Conservation (phyloP, 2,113 vertebrate genomes). For the Podocnemis expansa region DNA sequence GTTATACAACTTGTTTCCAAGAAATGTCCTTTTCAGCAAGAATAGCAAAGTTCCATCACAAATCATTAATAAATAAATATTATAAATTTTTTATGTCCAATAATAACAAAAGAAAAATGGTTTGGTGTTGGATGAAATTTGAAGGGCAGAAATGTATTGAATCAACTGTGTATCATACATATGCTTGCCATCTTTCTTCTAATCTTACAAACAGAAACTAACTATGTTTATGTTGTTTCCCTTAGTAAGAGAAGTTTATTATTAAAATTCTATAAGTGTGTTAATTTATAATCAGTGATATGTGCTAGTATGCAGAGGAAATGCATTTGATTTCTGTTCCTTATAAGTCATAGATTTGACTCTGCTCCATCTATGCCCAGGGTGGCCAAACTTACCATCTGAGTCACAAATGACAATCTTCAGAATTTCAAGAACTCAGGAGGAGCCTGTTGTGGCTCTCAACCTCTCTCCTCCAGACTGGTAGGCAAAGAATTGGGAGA, state of each 20-base stretch:
- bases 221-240: not conserved
- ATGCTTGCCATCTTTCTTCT: not conserved
- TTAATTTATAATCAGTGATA: not conserved
- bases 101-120: not conserved
- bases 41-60: conserved; percentile 20
- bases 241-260: not conserved
- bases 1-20: not conserved
- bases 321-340: not conserved
- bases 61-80: not conserved
- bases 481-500: too few relatives aligned
- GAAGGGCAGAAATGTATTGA: not conserved
- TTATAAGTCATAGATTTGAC: not conserved
- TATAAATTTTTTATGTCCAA: not conserved
- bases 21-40: conserved; percentile 13
- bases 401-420: too few relatives aligned
- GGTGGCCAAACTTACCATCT: too few relatives aligned
- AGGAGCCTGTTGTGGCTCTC: too few relatives aligned
- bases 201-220: not conserved
- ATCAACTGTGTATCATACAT: not conserved
- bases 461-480: too few relatives aligned
- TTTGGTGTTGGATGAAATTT: not conserved
- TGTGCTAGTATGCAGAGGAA: not conserved
- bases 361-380: not conserved
- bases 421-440: too few relatives aligned
- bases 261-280: not conserved